phyloP scores from a whole-genome alignment of 2,888 invertebrate genomes.

The Heliconius charithonia region DNA sequence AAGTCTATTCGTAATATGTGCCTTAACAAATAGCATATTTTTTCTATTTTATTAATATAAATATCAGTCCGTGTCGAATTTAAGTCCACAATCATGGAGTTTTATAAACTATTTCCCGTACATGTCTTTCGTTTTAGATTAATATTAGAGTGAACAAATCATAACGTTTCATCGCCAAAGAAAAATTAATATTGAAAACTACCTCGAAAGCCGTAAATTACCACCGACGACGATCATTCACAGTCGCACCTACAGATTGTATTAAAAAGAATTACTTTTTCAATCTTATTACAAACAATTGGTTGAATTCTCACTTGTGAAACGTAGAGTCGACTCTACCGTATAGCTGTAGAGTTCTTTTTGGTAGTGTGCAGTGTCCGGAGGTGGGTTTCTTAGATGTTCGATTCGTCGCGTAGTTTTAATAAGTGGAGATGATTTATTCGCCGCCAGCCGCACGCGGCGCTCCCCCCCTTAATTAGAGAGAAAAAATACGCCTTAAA shows the following conservation, averaged over 20 bases:
- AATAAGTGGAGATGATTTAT: conserved; percentile 82
- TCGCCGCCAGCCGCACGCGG: conserved; percentile 75
- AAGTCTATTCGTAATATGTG: too few species aligned
- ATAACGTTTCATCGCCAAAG: conserved; percentile 42
- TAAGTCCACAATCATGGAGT: too few species aligned
- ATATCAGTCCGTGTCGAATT: too few species aligned
- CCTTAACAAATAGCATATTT: too few species aligned
- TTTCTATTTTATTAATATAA: too few species aligned
- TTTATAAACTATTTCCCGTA: too few species aligned
- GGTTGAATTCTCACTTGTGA: conserved; percentile 25
- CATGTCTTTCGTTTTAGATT: too few species aligned
- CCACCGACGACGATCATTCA: conserved; percentile 64
- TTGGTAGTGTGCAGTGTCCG: conserved; percentile 40
- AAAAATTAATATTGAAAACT: conserved; percentile 49
- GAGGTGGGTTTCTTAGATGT: conserved; percentile 71
- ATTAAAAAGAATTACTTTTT: conserved; percentile 65
- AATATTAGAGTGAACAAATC: conserved; percentile 12
- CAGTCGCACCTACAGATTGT: conserved; percentile 56
- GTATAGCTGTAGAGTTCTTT: conserved; percentile 41
- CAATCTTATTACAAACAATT: conserved; percentile 52
- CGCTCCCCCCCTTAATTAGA: conserved; percentile 69
- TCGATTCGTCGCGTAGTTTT: conserved; percentile 78
- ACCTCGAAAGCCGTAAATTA: conserved; percentile 55
- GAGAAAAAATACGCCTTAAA: conserved; percentile 59
- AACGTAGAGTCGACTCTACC: conserved; percentile 46